phyloP scores from a whole-genome alignment of 2,797 vertebrate species.

The Corythornis leucogaster region DNA sequence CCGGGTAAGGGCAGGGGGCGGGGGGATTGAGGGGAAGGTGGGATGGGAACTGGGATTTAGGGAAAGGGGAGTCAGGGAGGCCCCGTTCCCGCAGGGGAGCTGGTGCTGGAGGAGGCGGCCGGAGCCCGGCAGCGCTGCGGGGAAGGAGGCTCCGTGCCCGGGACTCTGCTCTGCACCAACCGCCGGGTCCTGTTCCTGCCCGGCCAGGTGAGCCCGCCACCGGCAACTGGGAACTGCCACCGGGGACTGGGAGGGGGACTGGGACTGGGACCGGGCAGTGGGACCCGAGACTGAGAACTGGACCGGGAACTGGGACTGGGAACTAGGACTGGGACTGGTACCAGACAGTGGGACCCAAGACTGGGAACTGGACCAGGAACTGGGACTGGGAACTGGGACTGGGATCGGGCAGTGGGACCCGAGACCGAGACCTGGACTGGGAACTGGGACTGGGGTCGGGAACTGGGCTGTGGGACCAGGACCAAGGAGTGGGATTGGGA shows the following conservation, averaged over 20 bases:
- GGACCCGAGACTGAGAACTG: too few relatives aligned
- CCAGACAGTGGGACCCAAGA: too few relatives aligned
- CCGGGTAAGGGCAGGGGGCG: background rate
- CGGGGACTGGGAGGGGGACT: too few relatives aligned
- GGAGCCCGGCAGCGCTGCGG: slow-evolving; percentile 86
- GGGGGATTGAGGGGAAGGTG: too few relatives aligned
- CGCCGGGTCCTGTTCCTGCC: slow-evolving; percentile 81
- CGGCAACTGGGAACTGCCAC: too few relatives aligned
- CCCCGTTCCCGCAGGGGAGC: slow-evolving; percentile 81
- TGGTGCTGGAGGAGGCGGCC: slow-evolving; percentile 86
- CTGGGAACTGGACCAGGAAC: background rate
- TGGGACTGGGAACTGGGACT: background rate
- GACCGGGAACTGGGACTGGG: background rate
- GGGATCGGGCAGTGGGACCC: too few relatives aligned
- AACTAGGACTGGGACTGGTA: background rate
- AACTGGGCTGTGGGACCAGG: background rate
- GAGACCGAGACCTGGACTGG: too few relatives aligned
- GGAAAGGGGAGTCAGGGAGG: background rate
- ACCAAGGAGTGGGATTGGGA: background rate
- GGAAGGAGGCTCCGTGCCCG: slow-evolving; percentile 82
- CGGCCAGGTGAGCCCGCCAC: background rate
- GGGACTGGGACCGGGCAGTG: too few relatives aligned
- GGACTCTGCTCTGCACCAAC: slow-evolving; percentile 90
- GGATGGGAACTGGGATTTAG: background rate
- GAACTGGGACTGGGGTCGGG: background rate